Evolutionary conservation across 2,797 vertebrate species (phyloP), one percentile per base, ranked within the genome.

Genomic region (Tympanoctomys barrerae): DNA sequence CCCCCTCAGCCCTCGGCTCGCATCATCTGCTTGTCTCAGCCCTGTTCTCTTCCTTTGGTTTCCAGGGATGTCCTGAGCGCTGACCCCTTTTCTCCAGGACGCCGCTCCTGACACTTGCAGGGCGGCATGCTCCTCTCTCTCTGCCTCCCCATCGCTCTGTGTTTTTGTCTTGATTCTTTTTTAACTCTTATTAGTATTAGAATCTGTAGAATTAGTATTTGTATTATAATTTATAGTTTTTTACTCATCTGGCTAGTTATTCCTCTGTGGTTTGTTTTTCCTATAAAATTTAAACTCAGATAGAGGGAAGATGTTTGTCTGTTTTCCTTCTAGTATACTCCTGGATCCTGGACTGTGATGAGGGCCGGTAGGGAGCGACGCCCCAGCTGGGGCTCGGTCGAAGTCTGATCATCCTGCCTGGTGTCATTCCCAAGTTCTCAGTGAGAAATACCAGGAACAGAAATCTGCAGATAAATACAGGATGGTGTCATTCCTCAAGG

Each of bases 101-200:
- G 7, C 13, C 3, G 24, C 26, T 33, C 24, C n/a, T 31, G 1
- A 28, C 46, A 5, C 19, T 24, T 24, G 46, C 46, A 22, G 16
- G 22, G 4, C 0, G 3, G 54, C 26, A 7, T 2, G 4, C 42
- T 14, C 21, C 42, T 42, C 61, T 64, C 59, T 9, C 42, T 3
- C 2, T 39, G 2, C 26, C 36, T 33, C 7, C 33, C 5, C 2
- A 2, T 18, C 12, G 36, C 49, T 62, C 18, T 5, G 1, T n/a
- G 16, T 24, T 54, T 88, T 26, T 5, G 26, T 42, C 54, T 64
- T 68, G 19, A 54, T 19, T 71, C 28, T 26, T 39, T 24, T 71
- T 39, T 31, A 28, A 24, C 3, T 5, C 18, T 80, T n/a, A 4
- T 14, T 52, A 33, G 22, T 16, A 36, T 61, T 9, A 61, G 22